Evolutionary conservation across 2,888 invertebrate species (phyloP), one percentile per base, ranked within the genome.

Genomic region (Resseliella maxima): DNA sequence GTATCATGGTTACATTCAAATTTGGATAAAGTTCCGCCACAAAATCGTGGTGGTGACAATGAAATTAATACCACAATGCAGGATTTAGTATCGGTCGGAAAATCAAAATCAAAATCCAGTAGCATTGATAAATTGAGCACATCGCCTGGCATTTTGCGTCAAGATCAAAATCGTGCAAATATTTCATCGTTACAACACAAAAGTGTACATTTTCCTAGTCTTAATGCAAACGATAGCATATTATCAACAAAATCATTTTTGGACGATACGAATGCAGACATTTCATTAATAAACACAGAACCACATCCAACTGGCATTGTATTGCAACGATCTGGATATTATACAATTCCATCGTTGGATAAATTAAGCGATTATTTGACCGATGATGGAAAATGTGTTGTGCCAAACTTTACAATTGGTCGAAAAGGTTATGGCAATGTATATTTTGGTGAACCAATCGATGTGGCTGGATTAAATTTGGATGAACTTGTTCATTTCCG

Each of bases 1-100:
- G 91, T 90, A 86, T 90, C 90, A 0, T 91, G 91, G 91, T 87
- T 91, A 38, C 90, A 91, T 88, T 90, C 91, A 0, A 90, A 90
- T 50, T 86, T 88, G 27, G 87, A 88, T 89, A 90, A 88, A 89
- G 89, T 64, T 89, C 90, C 88, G 88, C 83, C 89, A 89, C 41
- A 87, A 59, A 88, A 72, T 83, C 87, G n/a, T 87, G 87, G n/a
- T n/a, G n/a, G 87, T 87, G 85, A 87, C 15, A 87, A 88, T 1
- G 88, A 89, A 0, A 87, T 89, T 6, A 90, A 91, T 45, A 91
- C 89, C 86, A 91, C 91, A 0, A 88, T 91, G 0, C 89, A 89
- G 0, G 91, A 91, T 31, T 87, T 91, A 72, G 90, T 90, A 85
- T 89, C 91, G 1, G 89, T 90, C 12, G 91, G 90, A 72, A n/a